Evolutionary conservation across 2,113 vertebrate species (phyloP).

Genomic region (Conger conger): DNA sequence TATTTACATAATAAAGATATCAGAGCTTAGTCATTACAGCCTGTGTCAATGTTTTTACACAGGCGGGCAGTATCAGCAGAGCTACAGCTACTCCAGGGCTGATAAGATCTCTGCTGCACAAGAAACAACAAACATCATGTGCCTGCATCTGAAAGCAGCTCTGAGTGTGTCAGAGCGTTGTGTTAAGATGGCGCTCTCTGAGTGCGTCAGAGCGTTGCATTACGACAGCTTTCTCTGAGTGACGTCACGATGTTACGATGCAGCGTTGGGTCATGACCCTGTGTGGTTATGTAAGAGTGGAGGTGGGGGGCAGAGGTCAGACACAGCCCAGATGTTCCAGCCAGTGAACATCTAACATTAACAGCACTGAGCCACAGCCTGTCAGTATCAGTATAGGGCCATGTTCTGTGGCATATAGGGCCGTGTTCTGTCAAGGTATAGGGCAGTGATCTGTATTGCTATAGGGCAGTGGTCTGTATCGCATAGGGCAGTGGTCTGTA

Average conservation of each 20-base stretch:
- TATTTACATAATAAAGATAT: neutral
- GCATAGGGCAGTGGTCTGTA: too few species aligned
- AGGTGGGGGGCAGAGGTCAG: conserved; percentile 19
- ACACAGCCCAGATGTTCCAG: conserved; percentile 17
- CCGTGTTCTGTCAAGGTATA: too few species aligned
- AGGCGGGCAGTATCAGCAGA: neutral
- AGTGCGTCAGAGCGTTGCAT: neutral
- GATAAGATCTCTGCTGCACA: neutral
- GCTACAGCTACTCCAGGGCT: neutral
- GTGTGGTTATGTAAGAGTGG: conserved; percentile 45
- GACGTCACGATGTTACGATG: too few species aligned
- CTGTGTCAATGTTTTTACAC: neutral
- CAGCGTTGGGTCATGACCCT: conserved; percentile 41
- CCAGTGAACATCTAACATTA: neutral
- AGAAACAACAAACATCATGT: neutral
- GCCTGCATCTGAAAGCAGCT: neutral
- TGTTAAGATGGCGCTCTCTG: neutral
- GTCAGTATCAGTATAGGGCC: neutral
- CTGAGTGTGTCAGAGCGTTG: neutral
- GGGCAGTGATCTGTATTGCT: too few species aligned
- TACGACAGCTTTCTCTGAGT: conserved; percentile 27
- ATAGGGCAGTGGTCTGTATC: too few species aligned
- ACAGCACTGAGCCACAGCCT: neutral
- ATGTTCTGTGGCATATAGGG: too few species aligned
- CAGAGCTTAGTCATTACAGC: neutral